A percentile compares a stretch with the other conserved stretches of the same genome.
These are phyloP conservation scores for Macrotrachela quadricornifera DNA, from an alignment of 1,140 invertebrate species.

Conservation along the genomic window DNA sequence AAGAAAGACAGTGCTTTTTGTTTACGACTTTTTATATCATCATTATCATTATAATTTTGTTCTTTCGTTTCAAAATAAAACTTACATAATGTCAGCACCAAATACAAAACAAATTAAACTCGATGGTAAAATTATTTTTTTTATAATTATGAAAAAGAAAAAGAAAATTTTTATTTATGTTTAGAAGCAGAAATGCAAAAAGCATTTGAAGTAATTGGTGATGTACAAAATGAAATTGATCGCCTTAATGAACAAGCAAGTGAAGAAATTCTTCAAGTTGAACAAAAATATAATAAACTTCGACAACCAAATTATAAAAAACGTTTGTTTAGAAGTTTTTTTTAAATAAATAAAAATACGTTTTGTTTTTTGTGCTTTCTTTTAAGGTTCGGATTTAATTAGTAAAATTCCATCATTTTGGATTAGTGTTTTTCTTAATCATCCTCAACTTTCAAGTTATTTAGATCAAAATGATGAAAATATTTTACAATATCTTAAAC, in stretches of 20 bases:
- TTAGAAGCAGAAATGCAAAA: not conserved
- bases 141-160: too few species aligned
- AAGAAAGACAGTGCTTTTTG: too few species aligned
- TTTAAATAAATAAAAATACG: too few species aligned
- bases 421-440: constrained; percentile 74
- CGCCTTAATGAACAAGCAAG: constrained; percentile 40
- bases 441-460: constrained; percentile 61
- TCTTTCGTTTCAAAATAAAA: too few species aligned
- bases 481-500: constrained; percentile 54
- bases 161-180: too few species aligned
- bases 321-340: too few species aligned
- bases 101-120: too few species aligned
- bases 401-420: constrained; percentile 71
- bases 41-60: too few species aligned
- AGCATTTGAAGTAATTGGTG: constrained; percentile 27
- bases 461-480: constrained; percentile 68
- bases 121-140: too few species aligned
- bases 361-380: too few species aligned
- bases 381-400: constrained; percentile 44
- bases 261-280: constrained; percentile 70
- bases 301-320: constrained; percentile 64
- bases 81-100: too few species aligned
- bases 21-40: too few species aligned
- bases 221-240: constrained; percentile 32
- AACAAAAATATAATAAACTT: constrained; percentile 71